Evolutionary conservation across 1,140 invertebrate species (phyloP).

Genomic region (Aphaenogaster floridana): DNA sequence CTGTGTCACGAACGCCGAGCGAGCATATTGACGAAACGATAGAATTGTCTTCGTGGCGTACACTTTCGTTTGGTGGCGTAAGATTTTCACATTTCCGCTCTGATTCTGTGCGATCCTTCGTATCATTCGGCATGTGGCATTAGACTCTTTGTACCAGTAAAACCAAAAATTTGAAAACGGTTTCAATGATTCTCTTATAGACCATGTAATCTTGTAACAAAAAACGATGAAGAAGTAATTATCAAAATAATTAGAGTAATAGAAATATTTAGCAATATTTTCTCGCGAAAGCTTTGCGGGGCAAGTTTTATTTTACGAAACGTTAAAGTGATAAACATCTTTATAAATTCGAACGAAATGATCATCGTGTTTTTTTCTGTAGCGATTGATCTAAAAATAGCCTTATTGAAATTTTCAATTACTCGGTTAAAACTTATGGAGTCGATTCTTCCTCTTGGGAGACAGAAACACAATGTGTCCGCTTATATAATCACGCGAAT

Average conservation of each 20-base stretch:
- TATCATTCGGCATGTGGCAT: background rate
- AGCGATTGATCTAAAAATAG: background rate
- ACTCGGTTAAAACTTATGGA: background rate
- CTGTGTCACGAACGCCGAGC: slow-evolving; percentile 22
- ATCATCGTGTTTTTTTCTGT: background rate
- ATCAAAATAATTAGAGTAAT: background rate
- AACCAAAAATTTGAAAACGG: background rate
- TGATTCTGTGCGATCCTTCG: slow-evolving; percentile 39
- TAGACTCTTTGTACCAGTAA: background rate
- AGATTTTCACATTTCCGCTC: slow-evolving; percentile 65
- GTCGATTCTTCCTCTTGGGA: background rate
- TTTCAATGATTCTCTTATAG: background rate
- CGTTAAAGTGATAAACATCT: background rate
- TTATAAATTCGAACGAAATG: background rate
- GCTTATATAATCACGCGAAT: slow-evolving; percentile 10
- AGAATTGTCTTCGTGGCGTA: slow-evolving; percentile 33
- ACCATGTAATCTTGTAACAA: background rate
- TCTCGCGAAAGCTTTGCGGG: background rate
- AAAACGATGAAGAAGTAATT: background rate
- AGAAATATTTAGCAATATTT: background rate
- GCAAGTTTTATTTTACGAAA: background rate
- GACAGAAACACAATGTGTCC: background rate
- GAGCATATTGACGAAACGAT: slow-evolving; percentile 39
- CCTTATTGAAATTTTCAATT: background rate
- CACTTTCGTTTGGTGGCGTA: slow-evolving; percentile 51